Base-by-base conservation (phyloP, 2,113 vertebrate genomes). In the Cyanistes caeruleus region DNA sequence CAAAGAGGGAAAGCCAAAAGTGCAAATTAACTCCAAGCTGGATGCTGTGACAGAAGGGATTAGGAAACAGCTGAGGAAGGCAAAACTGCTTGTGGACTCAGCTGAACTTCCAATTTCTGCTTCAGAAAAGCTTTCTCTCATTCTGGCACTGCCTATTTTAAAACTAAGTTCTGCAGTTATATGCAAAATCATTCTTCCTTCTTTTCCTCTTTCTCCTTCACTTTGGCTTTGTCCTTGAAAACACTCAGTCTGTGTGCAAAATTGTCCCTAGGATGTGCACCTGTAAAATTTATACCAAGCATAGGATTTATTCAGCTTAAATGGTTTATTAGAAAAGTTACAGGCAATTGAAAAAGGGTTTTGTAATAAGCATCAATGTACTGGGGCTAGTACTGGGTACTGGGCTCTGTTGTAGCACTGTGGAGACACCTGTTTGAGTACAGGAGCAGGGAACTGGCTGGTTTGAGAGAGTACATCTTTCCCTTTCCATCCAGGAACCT, bases 41-140 rank as follows among this genome's bases (percentile, higher is more conserved):
- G 27, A 19, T 89, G 30, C 87, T 52, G 35, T 90, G 56, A 70
- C 67, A 76, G 39, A 82, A 72, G 19, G 39, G 75, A 68, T 94
- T 89, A 89, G 84, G 60, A 86, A 83, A 93, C 2, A 13, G 83
- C 90, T 89, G 82, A 94, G 85, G 35, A 63, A 72, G 33, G 55
- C 78, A 95, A 78, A 93, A 89, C 44, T 78, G 52, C 24, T 2
- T n/a, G 39, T 91, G 76, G 64, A 81, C 76, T 86, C 48, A 68
- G 77, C 73, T 84, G 86, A 89, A 77, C 80, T 95, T 95, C 73
- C 9, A 7, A 58, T 86, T 88, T 84, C 82, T 89, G 84, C 73
- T 78, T 92, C n/a, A 84, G 87, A 78, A 84, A 81, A 81, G 64
- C 35, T 69, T 84, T 87, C 59, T 80, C 35, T 91, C 39, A 9